phyloP scores from a whole-genome alignment of 2,888 invertebrate species.

The Chironomus riparius region DNA sequence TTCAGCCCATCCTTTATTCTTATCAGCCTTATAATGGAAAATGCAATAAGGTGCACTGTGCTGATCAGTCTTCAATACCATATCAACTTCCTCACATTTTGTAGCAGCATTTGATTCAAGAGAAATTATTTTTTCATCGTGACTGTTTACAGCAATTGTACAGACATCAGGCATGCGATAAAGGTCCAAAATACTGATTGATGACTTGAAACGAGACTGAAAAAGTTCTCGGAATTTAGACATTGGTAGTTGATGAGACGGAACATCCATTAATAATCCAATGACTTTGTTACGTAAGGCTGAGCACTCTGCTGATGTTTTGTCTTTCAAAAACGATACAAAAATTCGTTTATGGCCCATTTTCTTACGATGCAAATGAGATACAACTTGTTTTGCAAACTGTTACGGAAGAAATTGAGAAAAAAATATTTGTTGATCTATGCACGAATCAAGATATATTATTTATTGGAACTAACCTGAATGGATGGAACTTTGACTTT shows the following conservation, averaged over 20 bases:
- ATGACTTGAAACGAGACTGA: constrained; percentile 68
- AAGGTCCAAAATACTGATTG: constrained; percentile 57
- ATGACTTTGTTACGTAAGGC: constrained; percentile 60
- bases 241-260: constrained; percentile 62
- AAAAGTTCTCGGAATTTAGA: constrained; percentile 75
- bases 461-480: background rate
- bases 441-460: background rate
- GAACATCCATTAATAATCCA: constrained; percentile 63
- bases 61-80: constrained; percentile 43
- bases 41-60: constrained; percentile 54
- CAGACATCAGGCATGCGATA: constrained; percentile 68
- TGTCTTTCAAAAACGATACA: constrained; percentile 58
- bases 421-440: background rate
- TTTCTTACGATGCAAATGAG: constrained; percentile 69
- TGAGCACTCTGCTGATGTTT: constrained; percentile 51
- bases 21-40: constrained; percentile 49
- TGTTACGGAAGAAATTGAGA: background rate
- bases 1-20: constrained; percentile 67
- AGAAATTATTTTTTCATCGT: constrained; percentile 62
- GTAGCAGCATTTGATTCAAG: constrained; percentile 51
- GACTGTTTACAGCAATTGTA: constrained; percentile 58
- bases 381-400: constrained; percentile 59
- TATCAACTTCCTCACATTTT: constrained; percentile 44
- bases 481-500: constrained; percentile 40
- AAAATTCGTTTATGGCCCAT: constrained; percentile 70